These are phyloP conservation scores for Amblyopsis rosae DNA, from an alignment of 2,113 vertebrate species.

Conservation along the genomic window DNA sequence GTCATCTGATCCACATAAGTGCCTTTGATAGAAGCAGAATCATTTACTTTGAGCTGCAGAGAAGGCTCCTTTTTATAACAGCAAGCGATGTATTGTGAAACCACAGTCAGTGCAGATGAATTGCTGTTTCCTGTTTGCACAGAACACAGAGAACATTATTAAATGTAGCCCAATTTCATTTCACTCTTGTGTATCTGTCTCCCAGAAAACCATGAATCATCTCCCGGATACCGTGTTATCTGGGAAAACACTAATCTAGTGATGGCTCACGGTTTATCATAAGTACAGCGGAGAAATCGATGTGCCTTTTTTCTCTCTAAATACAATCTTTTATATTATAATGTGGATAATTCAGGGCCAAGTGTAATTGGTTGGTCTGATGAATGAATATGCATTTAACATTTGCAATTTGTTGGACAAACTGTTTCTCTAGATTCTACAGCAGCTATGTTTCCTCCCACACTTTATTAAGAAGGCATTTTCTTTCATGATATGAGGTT, in stretches of 20 bases:
- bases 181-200: slow-evolving; percentile 60
- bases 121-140: slow-evolving; percentile 58
- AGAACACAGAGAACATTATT: slow-evolving; percentile 62
- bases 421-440: slow-evolving; percentile 66
- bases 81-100: slow-evolving; percentile 44
- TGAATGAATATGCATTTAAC: slow-evolving; percentile 66
- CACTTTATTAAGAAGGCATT: slow-evolving; percentile 44
- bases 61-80: slow-evolving; percentile 73
- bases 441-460: slow-evolving; percentile 52
- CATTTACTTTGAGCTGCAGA: slow-evolving; percentile 78
- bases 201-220: slow-evolving; percentile 30
- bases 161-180: slow-evolving; percentile 71
- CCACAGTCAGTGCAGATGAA: slow-evolving; percentile 69
- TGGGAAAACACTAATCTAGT: slow-evolving; percentile 49
- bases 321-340: slow-evolving; percentile 47
- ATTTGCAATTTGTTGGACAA: slow-evolving; percentile 72
- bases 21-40: slow-evolving; percentile 77
- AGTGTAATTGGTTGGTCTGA: slow-evolving; percentile 68
- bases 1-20: slow-evolving; percentile 82
- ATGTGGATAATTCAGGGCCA: slow-evolving; percentile 66
- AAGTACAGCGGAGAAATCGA: slow-evolving; percentile 35
- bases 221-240: slow-evolving; percentile 44
- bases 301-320: slow-evolving; percentile 46
- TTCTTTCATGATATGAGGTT: slow-evolving; percentile 1
- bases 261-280: slow-evolving; percentile 28